Base-by-base conservation (phyloP, 2,888 invertebrate genomes). In the Camptogramma bilineatum region DNA sequence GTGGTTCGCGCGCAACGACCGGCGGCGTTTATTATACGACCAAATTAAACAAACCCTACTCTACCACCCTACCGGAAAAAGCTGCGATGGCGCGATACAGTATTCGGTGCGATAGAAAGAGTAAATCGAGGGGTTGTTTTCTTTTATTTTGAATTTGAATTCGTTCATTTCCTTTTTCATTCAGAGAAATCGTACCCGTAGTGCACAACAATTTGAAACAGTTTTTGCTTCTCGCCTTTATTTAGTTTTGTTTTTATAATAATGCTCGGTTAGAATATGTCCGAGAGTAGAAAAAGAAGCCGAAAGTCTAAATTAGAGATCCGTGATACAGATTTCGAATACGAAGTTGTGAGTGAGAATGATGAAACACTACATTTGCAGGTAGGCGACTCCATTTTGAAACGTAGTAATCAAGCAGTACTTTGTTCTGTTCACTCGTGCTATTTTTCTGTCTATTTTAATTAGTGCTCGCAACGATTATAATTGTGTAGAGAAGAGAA, bases 311-410 rank as follows among this genome's bases (percentile, higher is more conserved):
- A 72, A 52, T 10, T 72, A 31, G 69, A 61, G 19, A 52, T 68
- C 5, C 65, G 70, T 13, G 50, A 54, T 44, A 53, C 65, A 16
- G 59, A 61, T 39, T 44, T 47, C 48, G 64, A 62, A 24, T 59
- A 18, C 8, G 66, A 60, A 52, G 34, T 51, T 53, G 64, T 61
- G 50, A 48, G 17, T 19, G 64, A 62, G 42, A 50, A 47, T 54
- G 60, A 56, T 51, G 61, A 54, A 50, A 52, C 52, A 52, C 46
- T 51, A 39, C 28, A 44, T 54, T 64, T 66, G 70, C 66, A 71
- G 69, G 71, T 70, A 44, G 28, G 28, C 7, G 62, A 58, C 66
- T 69, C 71, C 73, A 73, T 70, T 64, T 73, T 73, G 70, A 63
- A 13, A 34, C 47, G n/a, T 28, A 9, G 0, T 17, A 44, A 44